Conservation (phyloP, 2,113 vertebrate genomes). For the Hippocampus comes region DNA sequence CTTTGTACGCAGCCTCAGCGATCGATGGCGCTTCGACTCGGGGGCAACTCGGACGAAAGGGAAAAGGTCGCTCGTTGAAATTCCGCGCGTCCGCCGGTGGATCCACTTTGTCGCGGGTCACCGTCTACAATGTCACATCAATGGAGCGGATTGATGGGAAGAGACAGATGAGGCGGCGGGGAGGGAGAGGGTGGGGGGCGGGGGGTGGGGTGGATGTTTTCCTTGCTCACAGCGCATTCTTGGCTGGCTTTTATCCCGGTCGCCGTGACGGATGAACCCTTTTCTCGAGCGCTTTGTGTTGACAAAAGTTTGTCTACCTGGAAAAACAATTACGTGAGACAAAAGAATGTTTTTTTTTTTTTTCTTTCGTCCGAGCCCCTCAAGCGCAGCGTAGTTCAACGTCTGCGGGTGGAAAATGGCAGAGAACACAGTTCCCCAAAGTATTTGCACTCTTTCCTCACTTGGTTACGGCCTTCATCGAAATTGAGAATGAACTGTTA, state of each 20-base stretch:
- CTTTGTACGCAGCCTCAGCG: conserved; percentile 4
- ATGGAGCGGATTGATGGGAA: conserved; percentile 46
- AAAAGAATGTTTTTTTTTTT: neutral
- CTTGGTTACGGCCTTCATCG: no score
- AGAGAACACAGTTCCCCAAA: neutral
- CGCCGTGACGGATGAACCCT: conserved; percentile 10
- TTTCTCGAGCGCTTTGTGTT: conserved; percentile 2
- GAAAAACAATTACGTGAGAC: neutral
- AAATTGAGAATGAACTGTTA: neutral
- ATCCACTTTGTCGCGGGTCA: conserved; percentile 62
- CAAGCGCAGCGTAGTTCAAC: no score
- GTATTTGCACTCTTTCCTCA: neutral
- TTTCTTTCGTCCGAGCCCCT: neutral
- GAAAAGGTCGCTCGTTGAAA: conserved; percentile 51
- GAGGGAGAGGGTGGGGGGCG: no score
- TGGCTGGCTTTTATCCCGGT: conserved; percentile 22
- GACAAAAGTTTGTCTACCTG: neutral
- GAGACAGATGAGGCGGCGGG: conserved; percentile 6
- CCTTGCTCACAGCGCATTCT: conserved; percentile 1
- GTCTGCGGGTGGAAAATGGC: neutral
- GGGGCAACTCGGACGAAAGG: conserved; percentile 42
- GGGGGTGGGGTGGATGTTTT: conserved; percentile 15
- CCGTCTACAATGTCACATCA: conserved; percentile 49
- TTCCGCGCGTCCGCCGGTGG: conserved; percentile 48
- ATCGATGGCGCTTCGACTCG: conserved; percentile 57